A percentile compares a stretch with the other conserved stretches of the same genome.
These are phyloP conservation scores for Xenus cinereus DNA, from an alignment of 2,113 vertebrate species.

Conservation along the genomic window DNA sequence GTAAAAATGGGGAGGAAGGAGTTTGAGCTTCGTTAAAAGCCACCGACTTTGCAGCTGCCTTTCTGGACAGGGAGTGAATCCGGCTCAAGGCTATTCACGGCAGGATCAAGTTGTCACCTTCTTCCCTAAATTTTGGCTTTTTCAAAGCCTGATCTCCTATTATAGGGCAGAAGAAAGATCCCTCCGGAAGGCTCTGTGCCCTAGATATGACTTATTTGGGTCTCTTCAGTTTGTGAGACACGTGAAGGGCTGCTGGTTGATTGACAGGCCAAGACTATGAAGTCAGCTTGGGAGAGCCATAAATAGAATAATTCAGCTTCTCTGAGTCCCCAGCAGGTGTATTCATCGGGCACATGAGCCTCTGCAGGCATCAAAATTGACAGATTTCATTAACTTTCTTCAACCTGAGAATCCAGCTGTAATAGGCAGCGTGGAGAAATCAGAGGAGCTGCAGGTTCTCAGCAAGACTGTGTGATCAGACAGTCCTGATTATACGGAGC, in stretches of 20 bases:
- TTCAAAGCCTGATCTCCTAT: background rate
- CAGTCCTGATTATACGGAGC: constrained; percentile 10
- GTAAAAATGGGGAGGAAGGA: background rate
- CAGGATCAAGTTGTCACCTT: background rate
- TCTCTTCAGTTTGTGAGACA: background rate
- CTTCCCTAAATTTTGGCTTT: background rate
- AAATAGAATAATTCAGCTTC: constrained; percentile 38
- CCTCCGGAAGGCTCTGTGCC: background rate
- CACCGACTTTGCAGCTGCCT: background rate
- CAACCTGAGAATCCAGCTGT: constrained; percentile 38
- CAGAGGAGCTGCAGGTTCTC: background rate
- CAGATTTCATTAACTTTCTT: constrained; percentile 51
- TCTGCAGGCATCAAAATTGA: constrained; percentile 34
- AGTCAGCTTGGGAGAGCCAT: background rate
- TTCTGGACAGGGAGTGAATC: background rate
- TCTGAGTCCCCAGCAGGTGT: background rate
- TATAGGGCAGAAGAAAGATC: background rate
- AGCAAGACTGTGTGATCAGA: constrained; percentile 30
- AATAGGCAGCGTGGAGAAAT: background rate
- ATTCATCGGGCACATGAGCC: constrained; percentile 1
- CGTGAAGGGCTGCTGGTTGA: background rate
- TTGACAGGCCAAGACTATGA: background rate
- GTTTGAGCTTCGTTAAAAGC: background rate
- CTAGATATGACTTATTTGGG: constrained; percentile 1
- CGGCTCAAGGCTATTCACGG: background rate